These are phyloP conservation scores for Gymnoscopelus braueri DNA, from an alignment of 2,797 vertebrate genomes.

Conservation along the genomic window DNA sequence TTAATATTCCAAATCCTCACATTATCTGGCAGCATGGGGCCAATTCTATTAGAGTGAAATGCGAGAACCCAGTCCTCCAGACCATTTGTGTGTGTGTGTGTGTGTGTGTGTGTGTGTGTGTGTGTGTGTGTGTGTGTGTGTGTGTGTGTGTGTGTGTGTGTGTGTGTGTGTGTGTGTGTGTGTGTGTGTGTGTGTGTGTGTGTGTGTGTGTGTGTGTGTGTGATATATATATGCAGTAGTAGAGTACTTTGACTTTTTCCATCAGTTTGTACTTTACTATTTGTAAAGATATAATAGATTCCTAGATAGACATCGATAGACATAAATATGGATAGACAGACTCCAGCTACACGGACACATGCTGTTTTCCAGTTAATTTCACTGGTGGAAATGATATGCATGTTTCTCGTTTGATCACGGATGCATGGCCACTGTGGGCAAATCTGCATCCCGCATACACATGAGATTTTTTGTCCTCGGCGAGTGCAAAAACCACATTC, in stretches of 20 bases:
- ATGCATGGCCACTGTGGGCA: neutral
- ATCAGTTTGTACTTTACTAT: slow-evolving; percentile 13
- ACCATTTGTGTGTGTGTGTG: neutral
- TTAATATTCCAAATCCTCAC: slow-evolving; percentile 37
- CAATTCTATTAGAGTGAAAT: slow-evolving; percentile 38
- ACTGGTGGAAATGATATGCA: neutral
- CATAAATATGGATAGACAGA: neutral
- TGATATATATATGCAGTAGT: no score
- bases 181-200: no score
- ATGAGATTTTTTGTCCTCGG: slow-evolving; percentile 13
- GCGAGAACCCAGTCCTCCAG: slow-evolving; percentile 2
- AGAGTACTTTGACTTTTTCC: no score
- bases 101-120: no score
- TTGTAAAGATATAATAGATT: neutral
- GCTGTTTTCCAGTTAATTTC: neutral
- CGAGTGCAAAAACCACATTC: slow-evolving; percentile 12
- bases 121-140: no score
- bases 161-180: no score
- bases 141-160: no score
- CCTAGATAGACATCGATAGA: slow-evolving; percentile 1
- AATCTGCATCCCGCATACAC: slow-evolving; percentile 8
- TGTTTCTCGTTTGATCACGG: neutral
- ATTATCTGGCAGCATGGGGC: slow-evolving; percentile 25
- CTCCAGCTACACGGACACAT: no score
- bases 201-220: no score